phyloP scores from a whole-genome alignment of 2,113 vertebrate species.

The Scomber colias region DNA sequence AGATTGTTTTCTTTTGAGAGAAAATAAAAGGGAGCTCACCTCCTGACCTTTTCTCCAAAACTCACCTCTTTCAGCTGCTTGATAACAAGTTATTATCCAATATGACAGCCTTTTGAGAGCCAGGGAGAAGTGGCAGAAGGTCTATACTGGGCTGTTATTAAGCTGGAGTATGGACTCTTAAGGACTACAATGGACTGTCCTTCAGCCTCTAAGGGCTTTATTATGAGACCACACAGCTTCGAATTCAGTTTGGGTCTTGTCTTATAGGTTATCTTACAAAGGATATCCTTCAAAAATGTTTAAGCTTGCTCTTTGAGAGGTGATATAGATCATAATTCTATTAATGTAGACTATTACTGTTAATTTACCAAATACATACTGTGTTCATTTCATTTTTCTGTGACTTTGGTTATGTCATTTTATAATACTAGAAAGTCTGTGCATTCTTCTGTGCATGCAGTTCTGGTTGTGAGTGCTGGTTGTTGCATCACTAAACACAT shows the following conservation, averaged over 20 bases:
- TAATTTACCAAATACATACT: neutral
- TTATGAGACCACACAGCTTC: constrained; percentile 49
- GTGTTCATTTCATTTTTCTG: constrained; percentile 20
- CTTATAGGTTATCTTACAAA: constrained; percentile 29
- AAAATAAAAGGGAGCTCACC: constrained; percentile 74
- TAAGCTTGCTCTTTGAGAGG: constrained; percentile 8
- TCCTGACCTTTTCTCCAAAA: constrained; percentile 68
- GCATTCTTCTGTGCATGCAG: constrained; percentile 37
- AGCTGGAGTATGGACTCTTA: constrained; percentile 63
- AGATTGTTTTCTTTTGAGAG: constrained; percentile 66
- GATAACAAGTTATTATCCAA: constrained; percentile 84
- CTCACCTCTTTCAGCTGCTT: constrained; percentile 71
- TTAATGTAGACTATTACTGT: constrained; percentile 38
- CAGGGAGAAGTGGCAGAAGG: constrained; percentile 58
- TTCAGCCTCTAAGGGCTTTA: constrained; percentile 62
- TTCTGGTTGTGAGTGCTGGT: neutral
- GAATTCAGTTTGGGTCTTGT: constrained; percentile 47
- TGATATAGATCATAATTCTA: constrained; percentile 41
- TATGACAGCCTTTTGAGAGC: constrained; percentile 67
- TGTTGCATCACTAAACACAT: constrained; percentile 29
- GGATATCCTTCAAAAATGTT: constrained; percentile 27
- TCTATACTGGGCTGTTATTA: constrained; percentile 68
- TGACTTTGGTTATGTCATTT: constrained; percentile 46
- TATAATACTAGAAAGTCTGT: constrained; percentile 16
- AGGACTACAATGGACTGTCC: constrained; percentile 49